Conservation (phyloP, 2,888 invertebrate species). For the Margaritifera margaritifera region DNA sequence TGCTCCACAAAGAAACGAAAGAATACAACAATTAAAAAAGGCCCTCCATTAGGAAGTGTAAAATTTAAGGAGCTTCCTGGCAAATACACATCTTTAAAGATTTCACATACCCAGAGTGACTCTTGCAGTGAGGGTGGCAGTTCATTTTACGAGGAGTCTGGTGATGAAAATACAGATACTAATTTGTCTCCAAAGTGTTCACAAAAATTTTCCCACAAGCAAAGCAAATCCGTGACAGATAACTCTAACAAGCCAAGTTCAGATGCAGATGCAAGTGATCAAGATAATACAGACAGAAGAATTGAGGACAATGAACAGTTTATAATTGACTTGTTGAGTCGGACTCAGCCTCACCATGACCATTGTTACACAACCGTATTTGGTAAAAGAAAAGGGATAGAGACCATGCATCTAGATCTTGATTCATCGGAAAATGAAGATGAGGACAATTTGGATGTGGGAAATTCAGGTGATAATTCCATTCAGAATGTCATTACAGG, state of each 20-base stretch:
- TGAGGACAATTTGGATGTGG: constrained; percentile 29
- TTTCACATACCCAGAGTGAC: too few relatives aligned
- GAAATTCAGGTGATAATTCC: constrained; percentile 4
- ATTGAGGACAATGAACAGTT: constrained; percentile 62
- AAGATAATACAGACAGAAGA: constrained; percentile 44
- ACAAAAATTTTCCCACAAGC: constrained; percentile 2
- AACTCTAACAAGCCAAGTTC: neutral
- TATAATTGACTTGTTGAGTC: constrained; percentile 54
- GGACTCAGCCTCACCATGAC: constrained; percentile 61
- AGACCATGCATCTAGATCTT: constrained; percentile 27
- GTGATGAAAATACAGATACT: too few relatives aligned
- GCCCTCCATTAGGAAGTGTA: too few relatives aligned
- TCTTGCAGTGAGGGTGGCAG: too few relatives aligned
- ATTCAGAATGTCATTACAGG: constrained; percentile 4
- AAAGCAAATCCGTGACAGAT: neutral
- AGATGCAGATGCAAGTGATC: constrained; percentile 43
- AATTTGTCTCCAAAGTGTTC: constrained; percentile 1
- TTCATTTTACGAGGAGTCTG: too few relatives aligned
- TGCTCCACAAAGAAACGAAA: too few relatives aligned
- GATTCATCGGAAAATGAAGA: constrained; percentile 37
- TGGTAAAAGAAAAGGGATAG: constrained; percentile 51
- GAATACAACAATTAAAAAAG: too few relatives aligned
- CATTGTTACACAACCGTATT: constrained; percentile 66
- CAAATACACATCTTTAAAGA: too few relatives aligned
- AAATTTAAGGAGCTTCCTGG: too few relatives aligned